Conservation (phyloP, 92 coral and sea anemone species). For the Heliopora coerulea region DNA sequence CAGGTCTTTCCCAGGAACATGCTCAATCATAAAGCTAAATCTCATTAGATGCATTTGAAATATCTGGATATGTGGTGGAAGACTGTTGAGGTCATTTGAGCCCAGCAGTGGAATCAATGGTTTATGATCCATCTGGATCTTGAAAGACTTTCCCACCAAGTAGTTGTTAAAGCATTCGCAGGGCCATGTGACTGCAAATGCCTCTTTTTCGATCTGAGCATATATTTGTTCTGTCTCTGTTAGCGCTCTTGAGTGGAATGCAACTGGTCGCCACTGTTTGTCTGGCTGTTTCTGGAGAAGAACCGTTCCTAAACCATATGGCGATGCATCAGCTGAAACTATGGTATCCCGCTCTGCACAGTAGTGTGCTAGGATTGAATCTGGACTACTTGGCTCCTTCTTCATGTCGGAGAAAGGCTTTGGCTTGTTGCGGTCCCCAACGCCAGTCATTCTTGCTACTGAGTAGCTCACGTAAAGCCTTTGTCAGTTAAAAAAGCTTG, state of each 20-base stretch:
- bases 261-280: conserved; percentile 52
- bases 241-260: conserved; percentile 58
- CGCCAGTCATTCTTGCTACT: conserved; percentile 29
- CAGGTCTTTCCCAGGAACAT: conserved; percentile 29
- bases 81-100: conserved; percentile 16
- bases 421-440: conserved; percentile 43
- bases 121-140: conserved; percentile 29
- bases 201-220: too few relatives aligned
- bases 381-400: conserved; percentile 18
- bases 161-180: conserved; percentile 48
- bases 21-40: background rate
- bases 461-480: conserved; percentile 41
- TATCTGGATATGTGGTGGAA: conserved; percentile 40
- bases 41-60: background rate
- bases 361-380: conserved; percentile 42
- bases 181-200: conserved; percentile 59
- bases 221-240: too few relatives aligned
- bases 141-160: too few relatives aligned
- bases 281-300: conserved; percentile 56
- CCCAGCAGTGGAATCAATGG: conserved; percentile 39
- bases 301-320: conserved; percentile 55
- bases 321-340: conserved; percentile 61
- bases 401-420: conserved; percentile 44
- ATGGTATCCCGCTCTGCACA: conserved; percentile 45
- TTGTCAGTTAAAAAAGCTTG: conserved; percentile 37